Evolutionary conservation across 2,797 vertebrate species (phyloP).

Genomic region (Gallinago solitaria): DNA sequence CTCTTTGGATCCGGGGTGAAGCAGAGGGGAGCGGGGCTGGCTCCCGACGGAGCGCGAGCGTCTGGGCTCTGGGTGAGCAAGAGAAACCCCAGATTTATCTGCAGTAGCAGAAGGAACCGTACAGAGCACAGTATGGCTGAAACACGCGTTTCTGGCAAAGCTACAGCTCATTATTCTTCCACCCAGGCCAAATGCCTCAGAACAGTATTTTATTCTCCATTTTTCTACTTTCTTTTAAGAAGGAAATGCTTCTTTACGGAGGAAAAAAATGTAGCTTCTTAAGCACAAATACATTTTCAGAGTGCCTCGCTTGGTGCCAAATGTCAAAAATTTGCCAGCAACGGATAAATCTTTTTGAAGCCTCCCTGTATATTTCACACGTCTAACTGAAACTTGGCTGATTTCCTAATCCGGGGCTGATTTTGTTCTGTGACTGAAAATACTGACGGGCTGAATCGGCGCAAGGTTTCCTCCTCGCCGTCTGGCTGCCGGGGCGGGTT

Average conservation of each 20-base stretch:
- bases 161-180: slow-evolving; percentile 20
- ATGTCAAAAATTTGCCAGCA: slow-evolving; percentile 2
- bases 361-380: neutral
- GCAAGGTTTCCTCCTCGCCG: neutral
- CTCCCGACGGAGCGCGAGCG: neutral
- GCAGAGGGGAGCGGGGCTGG: neutral
- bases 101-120: slow-evolving; percentile 25
- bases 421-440: neutral
- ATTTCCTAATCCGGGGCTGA: neutral
- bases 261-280: neutral
- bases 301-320: slow-evolving; percentile 15
- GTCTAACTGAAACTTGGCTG: neutral
- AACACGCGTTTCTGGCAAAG: neutral
- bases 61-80: neutral
- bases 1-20: neutral
- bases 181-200: slow-evolving; percentile 3
- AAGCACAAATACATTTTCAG: neutral
- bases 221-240: neutral
- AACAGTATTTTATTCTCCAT: slow-evolving; percentile 15
- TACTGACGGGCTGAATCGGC: fast-evolving
- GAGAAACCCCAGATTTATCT: neutral
- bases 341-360: slow-evolving; percentile 18
- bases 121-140: neutral
- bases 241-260: neutral
- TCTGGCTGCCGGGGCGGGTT: neutral